A percentile compares a stretch with the other conserved stretches of the same genome.
phyloP scores from a whole-genome alignment of 2,888 invertebrate genomes.

The Agonopterix arenella region DNA sequence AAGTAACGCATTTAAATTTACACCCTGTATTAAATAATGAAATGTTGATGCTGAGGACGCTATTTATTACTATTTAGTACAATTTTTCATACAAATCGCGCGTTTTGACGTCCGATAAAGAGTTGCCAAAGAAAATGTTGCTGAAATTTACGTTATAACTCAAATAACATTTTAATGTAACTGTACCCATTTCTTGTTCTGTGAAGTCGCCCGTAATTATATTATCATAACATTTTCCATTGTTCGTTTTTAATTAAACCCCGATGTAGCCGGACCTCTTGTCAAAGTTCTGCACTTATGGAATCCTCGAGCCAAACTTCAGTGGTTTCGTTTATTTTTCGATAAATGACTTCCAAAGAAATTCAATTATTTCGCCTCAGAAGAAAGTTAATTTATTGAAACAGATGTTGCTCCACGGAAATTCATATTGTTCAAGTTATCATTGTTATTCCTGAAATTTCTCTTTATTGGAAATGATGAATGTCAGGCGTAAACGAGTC shows the following conservation, averaged over 20 bases:
- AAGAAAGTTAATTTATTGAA: conserved; percentile 3
- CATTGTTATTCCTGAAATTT: not conserved
- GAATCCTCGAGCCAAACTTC: conserved; percentile 9
- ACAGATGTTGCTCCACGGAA: conserved; percentile 1
- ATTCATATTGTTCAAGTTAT: not conserved
- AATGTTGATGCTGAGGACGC: no score
- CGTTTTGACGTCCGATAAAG: no score
- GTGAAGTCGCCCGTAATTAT: conserved; percentile 6
- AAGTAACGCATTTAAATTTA: no score
- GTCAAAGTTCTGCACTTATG: conserved; percentile 9
- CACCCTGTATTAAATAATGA: no score
- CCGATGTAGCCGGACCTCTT: conserved; percentile 6
- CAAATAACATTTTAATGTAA: not conserved
- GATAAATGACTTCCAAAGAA: conserved; percentile 7
- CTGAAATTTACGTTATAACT: no score
- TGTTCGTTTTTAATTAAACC: conserved; percentile 12
- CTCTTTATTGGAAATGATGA: not conserved
- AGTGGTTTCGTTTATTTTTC: conserved; percentile 10
- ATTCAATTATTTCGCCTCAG: conserved; percentile 1
- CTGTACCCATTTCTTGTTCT: conserved; percentile 2
- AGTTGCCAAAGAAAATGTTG: no score
- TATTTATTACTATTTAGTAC: no score
- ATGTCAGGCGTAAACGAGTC: no score
- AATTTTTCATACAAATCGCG: no score
- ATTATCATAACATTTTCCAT: conserved; percentile 8